These are phyloP conservation scores for Nasonia oneida DNA, from an alignment of 2,888 invertebrate species.

Conservation along the genomic window DNA sequence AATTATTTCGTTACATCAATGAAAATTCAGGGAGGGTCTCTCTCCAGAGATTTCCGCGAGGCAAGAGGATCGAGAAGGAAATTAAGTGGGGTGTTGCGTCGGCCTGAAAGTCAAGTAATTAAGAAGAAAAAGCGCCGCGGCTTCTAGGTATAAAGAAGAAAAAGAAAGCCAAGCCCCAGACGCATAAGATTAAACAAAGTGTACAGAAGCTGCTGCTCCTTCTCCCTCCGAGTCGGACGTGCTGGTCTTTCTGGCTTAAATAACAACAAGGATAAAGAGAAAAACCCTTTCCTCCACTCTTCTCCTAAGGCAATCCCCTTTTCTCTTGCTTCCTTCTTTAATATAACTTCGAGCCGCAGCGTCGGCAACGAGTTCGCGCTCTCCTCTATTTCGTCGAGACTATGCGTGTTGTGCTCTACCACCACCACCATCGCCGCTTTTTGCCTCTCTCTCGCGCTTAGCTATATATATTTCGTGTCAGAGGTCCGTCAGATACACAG, in stretches of 20 bases:
- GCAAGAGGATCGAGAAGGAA: slow-evolving; percentile 4
- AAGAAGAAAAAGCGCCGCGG: slow-evolving; percentile 50
- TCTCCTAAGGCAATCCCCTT: slow-evolving; percentile 36
- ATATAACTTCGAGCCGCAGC: slow-evolving; percentile 7
- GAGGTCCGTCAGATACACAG: slow-evolving; percentile 42
- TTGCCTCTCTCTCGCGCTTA: slow-evolving; percentile 7
- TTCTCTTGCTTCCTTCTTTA: slow-evolving; percentile 22
- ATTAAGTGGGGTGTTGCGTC: slow-evolving; percentile 31
- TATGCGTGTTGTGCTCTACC: background rate
- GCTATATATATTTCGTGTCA: slow-evolving; percentile 36
- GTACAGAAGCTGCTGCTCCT: slow-evolving; percentile 13
- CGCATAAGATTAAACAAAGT: slow-evolving; percentile 60
- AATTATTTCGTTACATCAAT: slow-evolving; percentile 56
- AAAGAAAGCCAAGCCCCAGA: slow-evolving; percentile 39
- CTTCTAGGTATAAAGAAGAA: slow-evolving; percentile 14
- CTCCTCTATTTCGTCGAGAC: slow-evolving; percentile 17
- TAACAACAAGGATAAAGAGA: slow-evolving; percentile 53
- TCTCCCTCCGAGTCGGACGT: slow-evolving; percentile 18
- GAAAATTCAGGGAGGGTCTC: slow-evolving; percentile 48
- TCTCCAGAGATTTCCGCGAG: slow-evolving; percentile 46
- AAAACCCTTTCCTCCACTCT: slow-evolving; percentile 43
- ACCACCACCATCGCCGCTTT: background rate
- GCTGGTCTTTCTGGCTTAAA: slow-evolving; percentile 47
- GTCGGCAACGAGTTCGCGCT: background rate
- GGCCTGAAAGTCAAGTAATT: slow-evolving; percentile 55